phyloP scores from a whole-genome alignment of 2,113 vertebrate species.

The Thunnus thynnus region DNA sequence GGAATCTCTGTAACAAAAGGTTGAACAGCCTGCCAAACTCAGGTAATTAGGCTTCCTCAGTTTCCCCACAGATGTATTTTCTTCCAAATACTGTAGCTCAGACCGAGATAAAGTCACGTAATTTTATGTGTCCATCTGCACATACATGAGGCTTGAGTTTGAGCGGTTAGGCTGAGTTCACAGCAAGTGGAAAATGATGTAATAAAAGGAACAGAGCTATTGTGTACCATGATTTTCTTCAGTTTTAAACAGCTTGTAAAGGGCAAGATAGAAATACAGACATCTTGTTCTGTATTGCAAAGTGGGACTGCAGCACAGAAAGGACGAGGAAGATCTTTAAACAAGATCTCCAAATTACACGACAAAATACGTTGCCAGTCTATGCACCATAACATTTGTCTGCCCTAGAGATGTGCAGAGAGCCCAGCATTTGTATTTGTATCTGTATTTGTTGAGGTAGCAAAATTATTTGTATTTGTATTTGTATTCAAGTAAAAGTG shows the following conservation, averaged over 20 bases:
- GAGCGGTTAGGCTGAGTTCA: neutral
- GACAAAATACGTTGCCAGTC: too few species aligned
- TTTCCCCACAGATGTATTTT: conserved; percentile 8
- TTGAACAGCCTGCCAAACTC: conserved; percentile 41
- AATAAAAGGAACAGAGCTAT: neutral
- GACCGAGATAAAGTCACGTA: neutral
- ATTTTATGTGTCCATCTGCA: conserved; percentile 1
- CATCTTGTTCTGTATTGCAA: neutral
- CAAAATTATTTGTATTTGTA: too few species aligned
- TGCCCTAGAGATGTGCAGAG: too few species aligned
- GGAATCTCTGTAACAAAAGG: conserved; percentile 35
- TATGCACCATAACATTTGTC: too few species aligned
- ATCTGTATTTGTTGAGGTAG: too few species aligned
- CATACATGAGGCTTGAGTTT: conserved; percentile 10
- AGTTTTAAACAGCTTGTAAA: neutral
- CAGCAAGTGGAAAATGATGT: neutral
- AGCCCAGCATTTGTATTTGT: too few species aligned
- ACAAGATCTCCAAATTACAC: too few species aligned
- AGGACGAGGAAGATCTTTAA: too few species aligned
- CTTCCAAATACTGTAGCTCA: conserved; percentile 7
- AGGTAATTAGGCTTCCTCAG: conserved; percentile 54
- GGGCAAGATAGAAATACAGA: neutral
- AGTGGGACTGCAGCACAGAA: neutral
- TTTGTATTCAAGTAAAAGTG: too few species aligned
- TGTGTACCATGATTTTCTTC: neutral